Evolutionary conservation across 35 echinoderm and acorn worm species (phyloP).

Genomic region (Diadema setosum): DNA sequence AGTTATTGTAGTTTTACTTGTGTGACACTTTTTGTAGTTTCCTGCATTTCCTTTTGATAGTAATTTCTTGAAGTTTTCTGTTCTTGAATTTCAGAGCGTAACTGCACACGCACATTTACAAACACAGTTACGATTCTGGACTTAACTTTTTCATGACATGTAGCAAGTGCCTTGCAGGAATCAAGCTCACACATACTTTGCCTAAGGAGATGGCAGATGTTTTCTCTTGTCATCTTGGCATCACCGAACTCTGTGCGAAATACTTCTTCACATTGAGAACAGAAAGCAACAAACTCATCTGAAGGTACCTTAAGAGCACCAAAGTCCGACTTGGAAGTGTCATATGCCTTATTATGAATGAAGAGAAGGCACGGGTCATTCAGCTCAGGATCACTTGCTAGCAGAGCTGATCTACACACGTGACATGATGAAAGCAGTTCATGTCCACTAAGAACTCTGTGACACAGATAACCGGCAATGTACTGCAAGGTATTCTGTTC

Average conservation of each 20-base stretch:
- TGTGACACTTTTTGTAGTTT: conserved; percentile 20
- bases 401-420: background rate
- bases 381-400: background rate
- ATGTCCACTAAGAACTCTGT: background rate
- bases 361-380: background rate
- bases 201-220: background rate
- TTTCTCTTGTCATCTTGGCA: conserved; percentile 12
- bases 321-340: conserved; percentile 30
- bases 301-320: conserved; percentile 4
- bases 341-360: conserved; percentile 7
- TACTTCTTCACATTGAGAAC: conserved; percentile 12
- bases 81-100: conserved; percentile 49
- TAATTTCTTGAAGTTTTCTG: background rate
- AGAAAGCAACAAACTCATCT: background rate
- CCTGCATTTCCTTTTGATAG: conserved; percentile 7
- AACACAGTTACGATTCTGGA: conserved; percentile 22
- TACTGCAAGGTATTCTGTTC: conserved; percentile 23
- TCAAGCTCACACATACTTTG: background rate
- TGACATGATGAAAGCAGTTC: background rate
- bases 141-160: conserved; percentile 23
- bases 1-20: background rate
- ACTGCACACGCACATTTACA: conserved; percentile 37
- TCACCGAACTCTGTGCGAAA: conserved; percentile 7
- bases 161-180: background rate
- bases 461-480: conserved; percentile 28